These are phyloP conservation scores for Phrynocephalus forsythii DNA, from an alignment of 2,797 vertebrate species.

Conservation along the genomic window DNA sequence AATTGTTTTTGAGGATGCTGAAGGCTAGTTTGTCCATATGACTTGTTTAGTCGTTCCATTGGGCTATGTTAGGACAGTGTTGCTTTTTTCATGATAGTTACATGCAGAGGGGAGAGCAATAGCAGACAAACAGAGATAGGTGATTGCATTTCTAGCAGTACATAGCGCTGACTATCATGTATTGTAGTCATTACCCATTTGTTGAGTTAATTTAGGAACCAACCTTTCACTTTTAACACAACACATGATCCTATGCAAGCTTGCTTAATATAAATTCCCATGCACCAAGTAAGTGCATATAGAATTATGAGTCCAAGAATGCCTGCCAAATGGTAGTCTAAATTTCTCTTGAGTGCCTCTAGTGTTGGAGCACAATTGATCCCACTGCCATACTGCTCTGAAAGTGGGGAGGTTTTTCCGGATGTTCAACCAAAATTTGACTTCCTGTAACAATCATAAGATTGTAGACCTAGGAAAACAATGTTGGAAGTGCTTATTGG, in stretches of 20 bases:
- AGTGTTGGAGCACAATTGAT: too few relatives aligned
- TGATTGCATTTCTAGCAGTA: background rate
- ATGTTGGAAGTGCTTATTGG: background rate
- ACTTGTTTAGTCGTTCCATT: background rate
- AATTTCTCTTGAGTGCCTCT: too few relatives aligned
- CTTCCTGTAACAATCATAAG: background rate
- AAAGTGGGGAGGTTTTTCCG: too few relatives aligned
- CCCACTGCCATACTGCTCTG: too few relatives aligned
- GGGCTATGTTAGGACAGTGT: fast-evolving
- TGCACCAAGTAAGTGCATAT: too few relatives aligned
- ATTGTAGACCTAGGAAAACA: background rate
- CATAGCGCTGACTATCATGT: too few relatives aligned
- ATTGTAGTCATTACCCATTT: background rate
- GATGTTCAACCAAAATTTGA: too few relatives aligned
- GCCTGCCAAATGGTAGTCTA: too few relatives aligned
- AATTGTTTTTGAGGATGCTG: background rate
- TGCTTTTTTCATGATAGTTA: background rate
- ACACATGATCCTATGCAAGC: background rate
- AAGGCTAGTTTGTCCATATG: background rate
- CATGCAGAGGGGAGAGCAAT: too few relatives aligned
- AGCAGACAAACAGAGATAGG: background rate
- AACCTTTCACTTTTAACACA: background rate
- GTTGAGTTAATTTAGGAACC: background rate
- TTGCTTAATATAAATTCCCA: background rate
- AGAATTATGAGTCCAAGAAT: too few relatives aligned